A percentile compares a stretch with the other conserved stretches of the same genome.
These are phyloP conservation scores for Acleris cristana DNA, from an alignment of 2,888 invertebrate genomes.

Conservation along the genomic window DNA sequence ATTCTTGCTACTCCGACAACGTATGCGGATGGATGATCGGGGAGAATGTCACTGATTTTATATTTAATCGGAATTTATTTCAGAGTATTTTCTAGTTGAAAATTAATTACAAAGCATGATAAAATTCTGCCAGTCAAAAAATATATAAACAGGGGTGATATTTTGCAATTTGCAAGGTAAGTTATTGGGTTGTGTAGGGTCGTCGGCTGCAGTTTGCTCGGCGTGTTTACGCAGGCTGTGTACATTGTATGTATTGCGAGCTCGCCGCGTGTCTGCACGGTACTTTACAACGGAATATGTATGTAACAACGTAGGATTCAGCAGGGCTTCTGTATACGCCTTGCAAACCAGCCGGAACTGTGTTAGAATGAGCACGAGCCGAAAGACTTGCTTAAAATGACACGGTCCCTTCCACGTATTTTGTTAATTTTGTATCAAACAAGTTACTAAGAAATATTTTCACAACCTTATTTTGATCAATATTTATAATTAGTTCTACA, in stretches of 20 bases:
- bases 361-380: too few species aligned
- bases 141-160: too few species aligned
- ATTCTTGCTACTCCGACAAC: conserved; percentile 25
- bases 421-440: too few species aligned
- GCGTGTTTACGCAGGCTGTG: conserved; percentile 62
- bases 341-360: too few species aligned
- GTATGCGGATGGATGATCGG: conserved; percentile 18
- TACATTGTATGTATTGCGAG: conserved; percentile 68
- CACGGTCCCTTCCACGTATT: too few species aligned
- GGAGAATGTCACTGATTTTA: conserved; percentile 4
- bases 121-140: not conserved
- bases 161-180: not conserved
- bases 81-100: too few species aligned
- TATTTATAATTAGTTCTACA: too few species aligned
- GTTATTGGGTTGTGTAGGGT: too few species aligned
- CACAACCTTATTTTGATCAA: too few species aligned
- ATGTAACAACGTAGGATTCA: not conserved
- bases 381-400: too few species aligned
- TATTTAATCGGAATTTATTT: too few species aligned
- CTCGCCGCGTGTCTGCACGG: conserved; percentile 7
- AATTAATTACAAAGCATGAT: not conserved
- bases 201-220: conserved; percentile 49
- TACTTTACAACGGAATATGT: conserved; percentile 2
- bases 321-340: not conserved
- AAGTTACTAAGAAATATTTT: too few species aligned